Percentiles rank a stretch among this genome's conserved stretches.
These are phyloP conservation scores for Nymphalis polychloros DNA, from an alignment of 2,888 invertebrate species.

Conservation along the genomic window DNA sequence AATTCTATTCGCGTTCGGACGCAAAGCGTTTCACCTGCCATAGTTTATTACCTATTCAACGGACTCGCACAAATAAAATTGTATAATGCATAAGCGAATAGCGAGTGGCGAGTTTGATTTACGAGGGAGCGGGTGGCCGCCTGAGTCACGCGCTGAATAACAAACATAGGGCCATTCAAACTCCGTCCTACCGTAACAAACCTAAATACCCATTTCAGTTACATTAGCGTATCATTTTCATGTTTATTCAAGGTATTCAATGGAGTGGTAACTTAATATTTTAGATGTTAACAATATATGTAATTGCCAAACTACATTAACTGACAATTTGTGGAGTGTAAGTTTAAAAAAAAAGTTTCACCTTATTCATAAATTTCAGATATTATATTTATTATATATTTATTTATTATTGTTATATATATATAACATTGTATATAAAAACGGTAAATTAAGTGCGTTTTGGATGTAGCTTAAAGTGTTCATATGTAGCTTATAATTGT, in stretches of 20 bases:
- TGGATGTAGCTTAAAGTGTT: no score
- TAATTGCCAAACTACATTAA: no score
- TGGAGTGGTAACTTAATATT: background rate
- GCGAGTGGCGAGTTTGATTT: slow-evolving; percentile 81
- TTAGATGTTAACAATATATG: background rate
- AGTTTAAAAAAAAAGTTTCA: no score
- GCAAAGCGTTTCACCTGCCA: slow-evolving; percentile 76
- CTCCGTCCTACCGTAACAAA: slow-evolving; percentile 41
- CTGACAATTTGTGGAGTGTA: no score
- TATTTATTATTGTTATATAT: no score
- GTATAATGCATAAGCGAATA: slow-evolving; percentile 82
- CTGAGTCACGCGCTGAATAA: slow-evolving; percentile 75
- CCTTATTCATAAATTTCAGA: no score
- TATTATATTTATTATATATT: no score
- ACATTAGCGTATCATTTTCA: slow-evolving; percentile 15
- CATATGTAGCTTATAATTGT: background rate
- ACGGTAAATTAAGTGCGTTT: no score
- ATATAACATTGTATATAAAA: no score
- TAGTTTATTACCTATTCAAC: slow-evolving; percentile 81
- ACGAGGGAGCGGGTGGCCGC: slow-evolving; percentile 65
- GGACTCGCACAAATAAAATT: slow-evolving; percentile 82
- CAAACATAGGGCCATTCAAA: slow-evolving; percentile 75
- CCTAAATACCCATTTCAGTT: slow-evolving; percentile 32
- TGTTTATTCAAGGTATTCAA: slow-evolving; percentile 2
- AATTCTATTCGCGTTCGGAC: slow-evolving; percentile 70